These are phyloP conservation scores for Haliclystus octoradiatus DNA, from an alignment of 30 jellyfish, hydroid and myxozoan genomes.

Conservation along the genomic window DNA sequence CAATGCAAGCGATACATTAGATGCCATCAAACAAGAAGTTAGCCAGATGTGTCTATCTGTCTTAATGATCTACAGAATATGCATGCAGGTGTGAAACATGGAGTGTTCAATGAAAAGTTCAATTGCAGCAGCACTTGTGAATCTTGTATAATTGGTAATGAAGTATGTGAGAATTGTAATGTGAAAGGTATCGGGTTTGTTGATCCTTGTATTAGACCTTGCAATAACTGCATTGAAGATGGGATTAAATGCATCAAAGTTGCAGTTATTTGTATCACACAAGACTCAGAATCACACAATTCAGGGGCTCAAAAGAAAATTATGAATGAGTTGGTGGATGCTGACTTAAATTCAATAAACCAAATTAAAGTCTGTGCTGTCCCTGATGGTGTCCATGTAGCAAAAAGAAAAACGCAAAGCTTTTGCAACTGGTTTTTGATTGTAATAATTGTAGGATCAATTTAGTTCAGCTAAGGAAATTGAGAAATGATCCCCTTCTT, in stretches of 20 bases:
- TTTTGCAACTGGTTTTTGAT: conserved; percentile 26
- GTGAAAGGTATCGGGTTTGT: neutral
- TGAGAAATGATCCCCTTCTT: conserved; percentile 8
- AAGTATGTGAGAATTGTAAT: conserved; percentile 2
- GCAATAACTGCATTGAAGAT: conserved; percentile 2
- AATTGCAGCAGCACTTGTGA: neutral
- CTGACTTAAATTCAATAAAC: neutral
- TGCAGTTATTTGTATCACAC: conserved; percentile 3
- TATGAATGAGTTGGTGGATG: conserved; percentile 3
- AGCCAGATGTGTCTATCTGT: too few relatives aligned
- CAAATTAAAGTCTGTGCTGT: conserved; percentile 5
- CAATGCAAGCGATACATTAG: conserved; percentile 6
- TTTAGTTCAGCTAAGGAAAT: conserved; percentile 8
- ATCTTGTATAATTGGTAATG: neutral
- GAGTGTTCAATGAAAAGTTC: neutral
- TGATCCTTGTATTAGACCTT: conserved; percentile 10
- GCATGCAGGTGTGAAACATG: neutral
- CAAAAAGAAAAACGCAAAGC: conserved; percentile 22
- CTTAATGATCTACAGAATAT: neutral
- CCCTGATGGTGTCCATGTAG: conserved; percentile 37
- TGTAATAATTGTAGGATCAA: conserved; percentile 8
- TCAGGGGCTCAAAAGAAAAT: conserved; percentile 12
- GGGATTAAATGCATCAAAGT: conserved; percentile 5
- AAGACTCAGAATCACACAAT: conserved; percentile 8
- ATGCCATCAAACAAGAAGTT: too few relatives aligned